These are phyloP conservation scores for Megalonaias nervosa DNA, from an alignment of 1,140 invertebrate species.

Conservation along the genomic window DNA sequence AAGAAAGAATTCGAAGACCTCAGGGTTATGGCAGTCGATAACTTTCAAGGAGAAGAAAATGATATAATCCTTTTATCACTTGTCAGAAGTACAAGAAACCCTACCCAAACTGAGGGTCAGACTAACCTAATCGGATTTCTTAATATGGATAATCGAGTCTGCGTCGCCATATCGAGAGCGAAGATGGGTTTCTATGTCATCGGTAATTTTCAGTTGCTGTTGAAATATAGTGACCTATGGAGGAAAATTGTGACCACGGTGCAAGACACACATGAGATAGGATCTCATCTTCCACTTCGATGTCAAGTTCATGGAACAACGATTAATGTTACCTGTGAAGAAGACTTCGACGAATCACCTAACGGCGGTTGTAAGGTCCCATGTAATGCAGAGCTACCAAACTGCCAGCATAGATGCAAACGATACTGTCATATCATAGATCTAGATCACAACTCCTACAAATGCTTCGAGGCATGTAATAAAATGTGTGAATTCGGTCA, in stretches of 20 bases:
- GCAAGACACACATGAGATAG: constrained; percentile 30
- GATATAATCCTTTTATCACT: constrained; percentile 87
- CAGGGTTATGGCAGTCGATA: constrained; percentile 81
- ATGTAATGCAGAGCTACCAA: constrained; percentile 50
- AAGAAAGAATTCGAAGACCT: constrained; percentile 43
- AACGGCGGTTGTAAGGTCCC: constrained; percentile 64
- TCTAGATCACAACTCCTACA: constrained; percentile 39
- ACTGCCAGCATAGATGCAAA: constrained; percentile 63
- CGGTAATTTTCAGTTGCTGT: constrained; percentile 79
- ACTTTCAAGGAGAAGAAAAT: constrained; percentile 83
- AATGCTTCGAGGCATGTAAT: constrained; percentile 49
- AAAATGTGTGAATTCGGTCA: constrained; percentile 47
- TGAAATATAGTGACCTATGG: constrained; percentile 66
- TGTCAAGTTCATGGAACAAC: constrained; percentile 67
- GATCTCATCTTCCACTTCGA: constrained; percentile 53
- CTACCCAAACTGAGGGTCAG: constrained; percentile 36
- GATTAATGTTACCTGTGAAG: constrained; percentile 29
- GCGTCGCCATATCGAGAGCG: constrained; percentile 86
- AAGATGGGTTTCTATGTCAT: constrained; percentile 80
- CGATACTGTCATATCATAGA: constrained; percentile 51
- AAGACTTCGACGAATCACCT: constrained; percentile 62
- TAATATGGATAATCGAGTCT: constrained; percentile 81
- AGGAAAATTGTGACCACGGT: constrained; percentile 54
- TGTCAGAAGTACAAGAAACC: constrained; percentile 77
- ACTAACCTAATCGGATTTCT: constrained; percentile 83